Evolutionary conservation across 2,888 invertebrate species (phyloP), one percentile per base, ranked within the genome.

Genomic region (Augiades crinisus): DNA sequence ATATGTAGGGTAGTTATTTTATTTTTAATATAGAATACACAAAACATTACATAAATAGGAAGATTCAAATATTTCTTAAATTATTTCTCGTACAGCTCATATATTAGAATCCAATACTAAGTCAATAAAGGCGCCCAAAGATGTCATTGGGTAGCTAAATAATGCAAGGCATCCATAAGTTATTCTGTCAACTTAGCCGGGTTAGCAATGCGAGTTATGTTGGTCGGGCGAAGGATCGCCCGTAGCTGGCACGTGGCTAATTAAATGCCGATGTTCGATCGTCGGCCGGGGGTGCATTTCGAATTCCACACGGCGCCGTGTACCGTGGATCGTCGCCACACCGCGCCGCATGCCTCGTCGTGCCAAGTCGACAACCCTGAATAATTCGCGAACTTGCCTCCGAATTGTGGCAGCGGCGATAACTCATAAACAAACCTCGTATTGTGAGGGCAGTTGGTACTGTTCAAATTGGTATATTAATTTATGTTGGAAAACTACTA

Each of bases 191-290:
- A 78, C 68, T 74, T 74, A 76, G 72, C 68, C 71, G 69, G 58
- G 68, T 61, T 64, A 82, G 79, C 77, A 80, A 89, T 86, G 75
- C 70, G 65, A 69, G 72, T 67, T 67, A 88, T 88, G 78, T 68
- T 64, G 74, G 65, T 62, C 68, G 71, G 70, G 66, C 63, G 63
- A 64, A 60, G 73, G 69, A 69, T 70, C 67, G 72, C 65, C 68
- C 70, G 72, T 68, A 68, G 66, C 60, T 63, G 82, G 87, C 78
- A 83, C 83, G 86, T 80, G 85, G 82, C 79, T 89, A 89, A 89
- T 88, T 89, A 89, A 88, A 89, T 89, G 82, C 86, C 88, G 66
- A 74, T 75, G 80, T 68, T 73, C 68, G 70, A 71, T 67, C 66
- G 67, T 61, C 63, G 67, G 59, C 56, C 67, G 69, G 73, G 75